These are phyloP conservation scores for Coleophora deauratella DNA, from an alignment of 2,888 invertebrate genomes.

Conservation along the genomic window DNA sequence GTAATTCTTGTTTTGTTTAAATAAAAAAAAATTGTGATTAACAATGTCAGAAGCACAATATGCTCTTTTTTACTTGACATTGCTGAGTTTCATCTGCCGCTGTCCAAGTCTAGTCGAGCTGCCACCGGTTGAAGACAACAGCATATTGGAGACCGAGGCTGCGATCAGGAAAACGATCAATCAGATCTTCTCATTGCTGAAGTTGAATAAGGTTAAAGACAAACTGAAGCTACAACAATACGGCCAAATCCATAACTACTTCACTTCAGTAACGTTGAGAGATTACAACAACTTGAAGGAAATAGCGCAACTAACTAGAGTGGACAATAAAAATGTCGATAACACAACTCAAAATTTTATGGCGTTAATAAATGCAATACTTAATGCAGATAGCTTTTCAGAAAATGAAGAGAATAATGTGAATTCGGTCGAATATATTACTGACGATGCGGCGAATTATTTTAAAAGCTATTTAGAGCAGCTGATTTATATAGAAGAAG, in stretches of 20 bases:
- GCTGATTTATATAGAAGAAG: constrained; percentile 27
- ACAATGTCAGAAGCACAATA: not conserved
- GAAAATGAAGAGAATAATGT: constrained; percentile 31
- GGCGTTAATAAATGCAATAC: constrained; percentile 3
- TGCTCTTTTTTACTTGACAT: not conserved
- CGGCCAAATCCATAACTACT: constrained; percentile 7
- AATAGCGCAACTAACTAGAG: constrained; percentile 7
- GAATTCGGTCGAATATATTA: constrained; percentile 17
- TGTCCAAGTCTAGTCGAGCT: not conserved
- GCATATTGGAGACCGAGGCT: constrained; percentile 16
- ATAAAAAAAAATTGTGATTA: not conserved
- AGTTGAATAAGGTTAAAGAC: not conserved
- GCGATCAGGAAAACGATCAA: constrained; percentile 20
- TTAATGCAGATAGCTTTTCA: constrained; percentile 4
- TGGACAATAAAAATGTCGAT: constrained; percentile 16
- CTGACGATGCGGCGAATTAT: constrained; percentile 21
- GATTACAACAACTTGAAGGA: constrained; percentile 8
- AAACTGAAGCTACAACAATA: constrained; percentile 9
- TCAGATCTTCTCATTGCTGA: constrained; percentile 7
- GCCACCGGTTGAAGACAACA: constrained; percentile 17
- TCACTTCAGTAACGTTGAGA: constrained; percentile 5
- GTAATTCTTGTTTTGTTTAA: not conserved
- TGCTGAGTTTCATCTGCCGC: not conserved
- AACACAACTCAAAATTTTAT: constrained; percentile 17
- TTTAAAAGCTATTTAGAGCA: constrained; percentile 27